Base-by-base conservation (phyloP, 2,888 invertebrate species). In the Autographa pulchrina region DNA sequence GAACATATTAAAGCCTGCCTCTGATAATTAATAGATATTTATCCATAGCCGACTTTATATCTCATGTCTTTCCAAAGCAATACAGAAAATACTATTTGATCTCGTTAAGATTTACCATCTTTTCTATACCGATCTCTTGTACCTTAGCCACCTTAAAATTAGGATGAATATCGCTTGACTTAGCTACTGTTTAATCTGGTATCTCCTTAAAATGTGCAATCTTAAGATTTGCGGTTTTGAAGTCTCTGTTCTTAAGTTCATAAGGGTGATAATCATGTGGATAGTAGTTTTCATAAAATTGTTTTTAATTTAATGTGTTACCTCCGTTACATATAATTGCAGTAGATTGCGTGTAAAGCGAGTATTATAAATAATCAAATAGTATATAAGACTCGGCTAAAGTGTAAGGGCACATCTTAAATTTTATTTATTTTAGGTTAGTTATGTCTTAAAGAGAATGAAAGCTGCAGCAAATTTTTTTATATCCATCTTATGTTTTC, bases 1-100 rank as follows among this genome's bases (percentile, higher is more conserved):
- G 85, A 80, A 58, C 62, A 70, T 64, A 70, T 70, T 80, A 80
- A 80, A 72, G 72, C 67, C 63, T 73, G 56, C 72, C 65, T 65
- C 54, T 52, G 74, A 80, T 85, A 85, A 85, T 85, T 82, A 83
- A 82, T 83, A 72, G 74, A 77, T 85, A 85, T 82, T 74, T 79
- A 79, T 75, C 82, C 80, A 79, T 78, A 82, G 66, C 68, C 48
- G 63, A n/a, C 68, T 69, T 69, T 38, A 67, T 69, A 9, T 68
- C 79, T 69, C 67, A 82, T 65, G 18, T 64, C 74, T 78, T 43
- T 72, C 65, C 62, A 68, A 74, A 52, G 58, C 78, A 78, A 79
- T 78, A 74, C 68, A 38, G 56, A 78, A 81, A 75, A 82, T 68
- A 65, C 63, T 63, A 82, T 79, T 79, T 48, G 64, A 62, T 67